Evolutionary conservation across 2,888 invertebrate species (phyloP), one percentile per base, ranked within the genome.

Genomic region (Anthrax anthrax): DNA sequence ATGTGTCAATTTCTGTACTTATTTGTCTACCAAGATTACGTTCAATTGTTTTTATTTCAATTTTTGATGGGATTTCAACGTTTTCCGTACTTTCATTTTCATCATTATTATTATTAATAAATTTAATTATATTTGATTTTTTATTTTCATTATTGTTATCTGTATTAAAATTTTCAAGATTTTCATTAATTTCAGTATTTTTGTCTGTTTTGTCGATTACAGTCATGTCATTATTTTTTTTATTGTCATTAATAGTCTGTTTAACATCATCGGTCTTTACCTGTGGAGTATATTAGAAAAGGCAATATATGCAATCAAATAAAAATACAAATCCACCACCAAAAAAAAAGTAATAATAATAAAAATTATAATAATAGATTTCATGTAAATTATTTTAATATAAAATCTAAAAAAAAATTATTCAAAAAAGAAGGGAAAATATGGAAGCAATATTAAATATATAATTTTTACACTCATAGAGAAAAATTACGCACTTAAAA

Each of bases 1-100:
- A 63, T 6, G 64, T 63, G 51, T 67, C 65, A 29, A 68, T 64
- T 46, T 65, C 64, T 39, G 59, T 57, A 50, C 61, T 65, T 48
- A 65, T 58, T 43, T 58, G 60, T 3, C 56, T 57, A 18, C 58
- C 62, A 1, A 58, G 57, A 50, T 58, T 62, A 36, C 60, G 62
- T 51, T 65, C 66, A 29, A 67, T 51, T 49, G 64, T 62, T 56
- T 67, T 62, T 42, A 67, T 57, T 48, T 66, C 64, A 1, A 56
- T 53, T 37, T 58, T 60, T 8, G 53, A 47, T 12, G 53, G 43
- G 4, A 58, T 53, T 43, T 52, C 52, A 34, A 27, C 46, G 29
- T 46, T 27, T 8, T n/a, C n/a, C n/a, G n/a, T n/a, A n/a, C n/a
- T n/a, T n/a, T 27, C 9, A 8, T 27, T 27, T 32, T 32, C 13